Conservation (phyloP, 2,797 vertebrate species). For the Cichlasoma orientale region DNA sequence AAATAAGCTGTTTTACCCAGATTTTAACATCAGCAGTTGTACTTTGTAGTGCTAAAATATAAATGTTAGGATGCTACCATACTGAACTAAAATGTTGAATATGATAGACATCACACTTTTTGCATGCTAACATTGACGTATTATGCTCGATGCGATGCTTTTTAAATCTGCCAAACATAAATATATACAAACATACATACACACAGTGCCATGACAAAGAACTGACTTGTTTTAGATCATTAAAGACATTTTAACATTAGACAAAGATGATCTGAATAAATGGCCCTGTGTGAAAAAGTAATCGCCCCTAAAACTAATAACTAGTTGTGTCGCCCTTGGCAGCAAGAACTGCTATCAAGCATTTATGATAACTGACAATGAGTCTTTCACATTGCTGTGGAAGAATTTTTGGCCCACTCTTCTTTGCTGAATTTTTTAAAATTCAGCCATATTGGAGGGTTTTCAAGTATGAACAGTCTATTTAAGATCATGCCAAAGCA, state of each 20-base stretch:
- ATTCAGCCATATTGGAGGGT: too few relatives aligned
- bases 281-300: background rate
- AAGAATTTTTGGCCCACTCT: too few relatives aligned
- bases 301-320: background rate
- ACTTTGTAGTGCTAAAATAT: background rate
- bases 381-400: too few relatives aligned
- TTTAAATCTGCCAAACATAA: background rate
- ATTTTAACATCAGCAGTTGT: background rate
- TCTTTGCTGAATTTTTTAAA: too few relatives aligned
- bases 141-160: background rate
- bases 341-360: background rate
- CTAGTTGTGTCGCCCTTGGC: background rate
- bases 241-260: background rate
- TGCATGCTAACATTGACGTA: background rate
- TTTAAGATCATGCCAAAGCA: too few relatives aligned
- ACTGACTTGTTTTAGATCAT: background rate
- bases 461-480: too few relatives aligned
- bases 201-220: too few relatives aligned
- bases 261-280: background rate
- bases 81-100: background rate
- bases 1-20: background rate
- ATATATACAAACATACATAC: too few relatives aligned
- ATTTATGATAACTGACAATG: background rate
- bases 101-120: background rate
- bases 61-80: background rate